Evolutionary conservation across 1,140 invertebrate genomes (phyloP).

Genomic region (Galendromus occidentalis): DNA sequence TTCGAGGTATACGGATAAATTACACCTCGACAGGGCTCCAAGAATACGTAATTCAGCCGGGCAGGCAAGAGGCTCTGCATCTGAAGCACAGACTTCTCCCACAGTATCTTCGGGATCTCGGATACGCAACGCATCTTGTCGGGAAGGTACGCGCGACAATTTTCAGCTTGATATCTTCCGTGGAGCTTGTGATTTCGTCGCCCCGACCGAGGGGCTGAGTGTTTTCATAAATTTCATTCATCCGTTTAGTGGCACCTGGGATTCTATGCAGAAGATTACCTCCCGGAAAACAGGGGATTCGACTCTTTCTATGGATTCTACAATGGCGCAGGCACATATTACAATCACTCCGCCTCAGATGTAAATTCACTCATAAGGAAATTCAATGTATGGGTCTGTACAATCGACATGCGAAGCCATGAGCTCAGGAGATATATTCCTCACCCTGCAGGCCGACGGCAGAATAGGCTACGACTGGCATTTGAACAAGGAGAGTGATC

Average conservation of each 20-base stretch:
- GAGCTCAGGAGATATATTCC: no score
- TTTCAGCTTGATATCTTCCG: no score
- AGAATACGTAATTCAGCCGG: constrained; percentile 22
- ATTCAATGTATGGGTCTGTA: background rate
- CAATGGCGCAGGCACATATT: constrained; percentile 60
- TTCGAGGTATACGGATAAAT: no score
- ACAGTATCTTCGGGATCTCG: constrained; percentile 28
- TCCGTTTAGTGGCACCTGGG: constrained; percentile 50
- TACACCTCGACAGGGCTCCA: constrained; percentile 22
- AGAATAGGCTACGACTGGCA: constrained; percentile 42
- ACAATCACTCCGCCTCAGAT: constrained; percentile 34
- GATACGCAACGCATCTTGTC: constrained; percentile 32
- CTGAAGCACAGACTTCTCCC: constrained; percentile 28
- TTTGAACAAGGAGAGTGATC: constrained; percentile 41
- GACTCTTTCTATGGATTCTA: constrained; percentile 62
- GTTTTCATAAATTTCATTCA: no score
- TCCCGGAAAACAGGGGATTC: constrained; percentile 55
- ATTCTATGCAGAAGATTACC: constrained; percentile 42
- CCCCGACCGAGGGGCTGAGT: no score
- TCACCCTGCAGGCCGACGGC: no score
- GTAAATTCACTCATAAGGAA: constrained; percentile 6
- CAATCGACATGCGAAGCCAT: background rate
- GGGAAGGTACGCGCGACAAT: constrained; percentile 31
- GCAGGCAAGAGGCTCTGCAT: constrained; percentile 25
- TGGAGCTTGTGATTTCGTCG: no score